phyloP scores from a whole-genome alignment of 2,113 vertebrate genomes.

The Gadus chalcogrammus region DNA sequence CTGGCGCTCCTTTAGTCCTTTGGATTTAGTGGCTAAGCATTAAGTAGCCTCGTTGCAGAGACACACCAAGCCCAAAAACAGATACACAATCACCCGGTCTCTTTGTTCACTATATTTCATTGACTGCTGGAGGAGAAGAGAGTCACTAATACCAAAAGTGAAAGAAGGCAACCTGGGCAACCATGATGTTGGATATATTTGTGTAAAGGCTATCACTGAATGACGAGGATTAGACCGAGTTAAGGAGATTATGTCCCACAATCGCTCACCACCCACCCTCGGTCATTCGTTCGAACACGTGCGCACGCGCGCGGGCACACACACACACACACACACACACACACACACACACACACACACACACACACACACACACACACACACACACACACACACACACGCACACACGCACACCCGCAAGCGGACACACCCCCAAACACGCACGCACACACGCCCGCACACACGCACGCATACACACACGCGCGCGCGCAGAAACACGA shows the following conservation, averaged over 20 bases:
- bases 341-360: conserved; percentile 1
- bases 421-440: not conserved
- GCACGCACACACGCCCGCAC: not conserved
- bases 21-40: conserved; percentile 60
- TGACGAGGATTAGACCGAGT: conserved; percentile 81
- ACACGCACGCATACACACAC: conserved; percentile 18
- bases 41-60: not conserved
- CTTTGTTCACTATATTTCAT: conserved; percentile 74
- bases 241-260: conserved; percentile 81
- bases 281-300: conserved; percentile 12
- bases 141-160: conserved; percentile 73
- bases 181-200: conserved; percentile 81
- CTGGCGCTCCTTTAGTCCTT: conserved; percentile 36
- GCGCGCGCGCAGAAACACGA: conserved; percentile 15
- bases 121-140: conserved; percentile 74
- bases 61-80: conserved; percentile 58
- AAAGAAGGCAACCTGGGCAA: conserved; percentile 76
- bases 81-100: conserved; percentile 70
- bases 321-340: conserved; percentile 14
- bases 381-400: no score
- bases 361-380: conserved; percentile 1
- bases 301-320: conserved; percentile 1
- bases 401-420: not conserved
- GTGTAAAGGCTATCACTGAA: conserved; percentile 81
- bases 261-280: conserved; percentile 50